A percentile compares a stretch with the other conserved stretches of the same genome.
phyloP scores from a whole-genome alignment of 2,797 vertebrate genomes.

The Dicrostonyx torquatus region DNA sequence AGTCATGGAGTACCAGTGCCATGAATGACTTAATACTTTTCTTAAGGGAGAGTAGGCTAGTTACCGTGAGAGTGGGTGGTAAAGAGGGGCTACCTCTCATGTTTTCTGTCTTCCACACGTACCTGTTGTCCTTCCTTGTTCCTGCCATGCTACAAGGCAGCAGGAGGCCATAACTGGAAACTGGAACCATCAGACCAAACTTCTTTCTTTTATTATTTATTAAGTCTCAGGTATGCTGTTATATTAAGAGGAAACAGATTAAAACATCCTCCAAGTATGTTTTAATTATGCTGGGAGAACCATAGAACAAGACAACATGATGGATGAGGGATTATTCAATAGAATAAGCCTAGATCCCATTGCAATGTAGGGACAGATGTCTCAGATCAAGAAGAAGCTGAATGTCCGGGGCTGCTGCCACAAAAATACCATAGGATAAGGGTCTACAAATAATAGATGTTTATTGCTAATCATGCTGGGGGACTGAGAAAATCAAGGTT shows the following conservation, averaged over 20 bases:
- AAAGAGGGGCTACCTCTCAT: rapidly evolving
- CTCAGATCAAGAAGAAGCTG: not conserved
- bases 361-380: not conserved
- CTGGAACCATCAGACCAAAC: not conserved
- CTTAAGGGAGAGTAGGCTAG: not conserved
- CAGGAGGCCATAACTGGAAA: not conserved
- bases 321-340: not conserved
- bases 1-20: not conserved
- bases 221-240: not conserved
- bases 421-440: not conserved
- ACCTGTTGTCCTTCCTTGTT: not conserved
- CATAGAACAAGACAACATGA: not conserved
- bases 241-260: not conserved
- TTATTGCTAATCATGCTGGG: not conserved
- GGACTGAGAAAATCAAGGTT: not conserved
- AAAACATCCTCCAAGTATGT: not conserved
- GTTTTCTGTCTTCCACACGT: not conserved
- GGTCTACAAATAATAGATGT: not conserved
- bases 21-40: not conserved
- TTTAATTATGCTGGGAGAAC: not conserved
- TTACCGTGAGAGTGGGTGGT: not conserved
- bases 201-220: not conserved
- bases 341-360: not conserved
- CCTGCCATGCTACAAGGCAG: too few relatives aligned
- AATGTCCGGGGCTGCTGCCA: not conserved